Conservation (phyloP, 1,140 invertebrate genomes). For the Drosophila sp. region DNA sequence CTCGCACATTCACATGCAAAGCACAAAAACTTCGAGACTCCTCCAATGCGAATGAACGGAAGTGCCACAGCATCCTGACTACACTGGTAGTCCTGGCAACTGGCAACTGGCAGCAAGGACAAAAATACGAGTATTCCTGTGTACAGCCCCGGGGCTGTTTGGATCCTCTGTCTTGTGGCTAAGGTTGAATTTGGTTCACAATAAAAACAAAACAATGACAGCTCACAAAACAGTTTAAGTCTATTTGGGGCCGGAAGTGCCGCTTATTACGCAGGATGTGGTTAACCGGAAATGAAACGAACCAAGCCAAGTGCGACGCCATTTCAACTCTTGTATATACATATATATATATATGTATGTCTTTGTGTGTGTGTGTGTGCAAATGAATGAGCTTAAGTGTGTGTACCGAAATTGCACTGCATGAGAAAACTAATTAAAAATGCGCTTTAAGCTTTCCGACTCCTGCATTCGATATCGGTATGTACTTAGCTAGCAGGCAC, state of each 20-base stretch:
- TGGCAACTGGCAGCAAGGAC: constrained; percentile 19
- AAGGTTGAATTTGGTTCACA: constrained; percentile 67
- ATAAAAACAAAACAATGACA: constrained; percentile 71
- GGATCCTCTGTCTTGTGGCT: constrained; percentile 14
- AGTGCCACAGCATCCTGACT: constrained; percentile 61
- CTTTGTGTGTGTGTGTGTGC: constrained; percentile 1
- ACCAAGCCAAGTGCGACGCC: constrained; percentile 74
- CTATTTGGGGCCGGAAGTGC: constrained; percentile 68
- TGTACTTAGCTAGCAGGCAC: constrained; percentile 19
- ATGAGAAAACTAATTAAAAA: constrained; percentile 66
- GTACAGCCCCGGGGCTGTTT: constrained; percentile 1
- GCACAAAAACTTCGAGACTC: constrained; percentile 45
- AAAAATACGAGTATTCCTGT: constrained; percentile 15
- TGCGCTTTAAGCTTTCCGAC: constrained; percentile 58
- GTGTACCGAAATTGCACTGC: constrained; percentile 42
- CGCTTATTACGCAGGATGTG: constrained; percentile 82
- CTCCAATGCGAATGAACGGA: constrained; percentile 48
- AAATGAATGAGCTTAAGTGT: not conserved
- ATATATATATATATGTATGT: no score
- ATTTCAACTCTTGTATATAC: constrained; percentile 25
- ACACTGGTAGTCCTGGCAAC: not conserved
- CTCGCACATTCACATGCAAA: constrained; percentile 78
- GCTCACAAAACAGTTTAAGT: constrained; percentile 70
- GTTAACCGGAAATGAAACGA: constrained; percentile 82
- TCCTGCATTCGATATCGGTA: constrained; percentile 31